Percentiles rank a stretch among this genome's conserved stretches.
These are phyloP conservation scores for Heliconius charithonia DNA, from an alignment of 2,888 invertebrate genomes.

Conservation along the genomic window DNA sequence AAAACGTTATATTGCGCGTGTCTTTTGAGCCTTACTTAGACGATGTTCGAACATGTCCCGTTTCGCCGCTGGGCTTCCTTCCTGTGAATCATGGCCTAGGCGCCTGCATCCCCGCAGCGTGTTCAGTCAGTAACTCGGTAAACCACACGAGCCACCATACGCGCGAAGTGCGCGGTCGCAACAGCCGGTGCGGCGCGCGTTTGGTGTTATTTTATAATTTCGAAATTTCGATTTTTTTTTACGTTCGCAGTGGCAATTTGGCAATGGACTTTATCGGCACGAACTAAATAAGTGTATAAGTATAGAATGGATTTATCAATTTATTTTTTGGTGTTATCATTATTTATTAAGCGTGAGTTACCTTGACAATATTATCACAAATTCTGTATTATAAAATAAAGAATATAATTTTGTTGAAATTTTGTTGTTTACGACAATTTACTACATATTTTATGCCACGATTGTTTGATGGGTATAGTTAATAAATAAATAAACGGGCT, in stretches of 20 bases:
- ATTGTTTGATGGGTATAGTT: background rate
- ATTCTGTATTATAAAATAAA: background rate
- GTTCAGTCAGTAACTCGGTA: conserved; percentile 60
- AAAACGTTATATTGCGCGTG: conserved; percentile 54
- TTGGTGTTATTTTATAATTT: conserved; percentile 32
- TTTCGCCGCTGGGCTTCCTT: conserved; percentile 71
- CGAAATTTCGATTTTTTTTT: conserved; percentile 18
- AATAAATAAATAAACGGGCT: background rate
- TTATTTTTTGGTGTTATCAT: conserved; percentile 63
- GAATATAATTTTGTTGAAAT: background rate
- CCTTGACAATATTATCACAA: conserved; percentile 27
- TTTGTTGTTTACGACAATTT: background rate
- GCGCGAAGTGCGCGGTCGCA: conserved; percentile 55
- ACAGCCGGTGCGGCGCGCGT: conserved; percentile 51
- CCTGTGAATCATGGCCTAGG: conserved; percentile 77
- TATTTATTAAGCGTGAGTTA: conserved; percentile 74
- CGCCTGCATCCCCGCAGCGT: conserved; percentile 48
- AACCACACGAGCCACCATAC: conserved; percentile 60
- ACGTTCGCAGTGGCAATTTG: conserved; percentile 16
- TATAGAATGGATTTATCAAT: conserved; percentile 67
- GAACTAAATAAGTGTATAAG: conserved; percentile 50
- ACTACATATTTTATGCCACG: background rate
- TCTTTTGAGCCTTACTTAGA: conserved; percentile 58
- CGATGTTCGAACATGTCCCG: conserved; percentile 73
- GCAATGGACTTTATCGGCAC: conserved; percentile 20